phyloP scores from a whole-genome alignment of 2,113 vertebrate genomes.

The Fulmarus glacialis region DNA sequence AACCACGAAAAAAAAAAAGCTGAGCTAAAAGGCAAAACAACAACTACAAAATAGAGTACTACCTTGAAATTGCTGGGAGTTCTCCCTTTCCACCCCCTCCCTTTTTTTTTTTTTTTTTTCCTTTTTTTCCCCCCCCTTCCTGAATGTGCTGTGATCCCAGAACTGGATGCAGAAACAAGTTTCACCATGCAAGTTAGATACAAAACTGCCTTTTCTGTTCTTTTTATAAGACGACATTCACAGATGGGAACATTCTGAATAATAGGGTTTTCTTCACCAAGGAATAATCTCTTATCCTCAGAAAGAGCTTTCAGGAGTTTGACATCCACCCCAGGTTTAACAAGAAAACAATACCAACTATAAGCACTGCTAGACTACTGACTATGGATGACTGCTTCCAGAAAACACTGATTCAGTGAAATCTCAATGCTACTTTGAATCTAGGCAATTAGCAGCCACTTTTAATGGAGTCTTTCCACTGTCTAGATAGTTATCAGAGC shows the following conservation, averaged over 20 bases:
- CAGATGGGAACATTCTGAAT: not conserved
- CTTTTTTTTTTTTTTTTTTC: not conserved
- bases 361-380: not conserved
- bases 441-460: not conserved
- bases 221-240: no score
- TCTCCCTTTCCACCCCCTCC: not conserved
- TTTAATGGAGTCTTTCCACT: not conserved
- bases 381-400: not conserved
- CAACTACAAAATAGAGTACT: not conserved
- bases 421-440: not conserved
- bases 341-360: not conserved
- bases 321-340: not conserved
- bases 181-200: not conserved
- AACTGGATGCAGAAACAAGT: no score
- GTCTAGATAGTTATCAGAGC: not conserved
- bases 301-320: not conserved
- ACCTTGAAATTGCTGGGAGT: not conserved
- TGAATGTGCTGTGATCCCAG: not conserved
- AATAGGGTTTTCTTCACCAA: not conserved
- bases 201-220: not conserved
- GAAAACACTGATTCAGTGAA: not conserved
- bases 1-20: not conserved
- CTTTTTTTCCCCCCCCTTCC: accelerated
- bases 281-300: not conserved
- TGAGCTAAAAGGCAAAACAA: not conserved